Percentiles rank a stretch among this genome's conserved stretches.
Evolutionary conservation across 2,113 vertebrate genomes (phyloP).

Genomic region (Tenebrosternarchus preto): DNA sequence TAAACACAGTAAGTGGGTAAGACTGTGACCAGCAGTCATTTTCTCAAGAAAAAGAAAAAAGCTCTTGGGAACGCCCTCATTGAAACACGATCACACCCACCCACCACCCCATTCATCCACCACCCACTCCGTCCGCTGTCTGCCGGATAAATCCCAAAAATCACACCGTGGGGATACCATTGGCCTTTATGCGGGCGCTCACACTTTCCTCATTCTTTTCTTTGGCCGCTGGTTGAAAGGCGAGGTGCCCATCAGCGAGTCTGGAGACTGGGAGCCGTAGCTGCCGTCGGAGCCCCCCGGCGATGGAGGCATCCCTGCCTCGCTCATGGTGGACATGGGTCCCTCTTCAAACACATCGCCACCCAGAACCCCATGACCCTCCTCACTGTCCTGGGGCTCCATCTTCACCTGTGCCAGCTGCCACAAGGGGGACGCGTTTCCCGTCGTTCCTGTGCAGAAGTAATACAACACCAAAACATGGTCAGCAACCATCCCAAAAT

Average conservation of each 20-base stretch:
- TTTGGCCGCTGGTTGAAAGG: conserved; percentile 94
- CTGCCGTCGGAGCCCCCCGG: conserved; percentile 89
- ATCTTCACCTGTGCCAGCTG: conserved; percentile 91
- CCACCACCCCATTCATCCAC: no score
- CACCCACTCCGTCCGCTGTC: conserved; percentile 4
- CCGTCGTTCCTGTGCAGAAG: conserved; percentile 74
- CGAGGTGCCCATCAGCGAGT: conserved; percentile 90
- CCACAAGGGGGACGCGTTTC: conserved; percentile 91
- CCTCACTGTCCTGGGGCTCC: conserved; percentile 92
- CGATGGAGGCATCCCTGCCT: conserved; percentile 88
- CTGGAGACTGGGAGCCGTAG: conserved; percentile 90
- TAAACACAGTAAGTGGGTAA: conserved; percentile 33
- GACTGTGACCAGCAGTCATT: conserved; percentile 29
- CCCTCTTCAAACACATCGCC: conserved; percentile 92
- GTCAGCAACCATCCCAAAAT: neutral
- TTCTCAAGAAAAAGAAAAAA: neutral
- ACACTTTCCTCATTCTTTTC: conserved; percentile 92
- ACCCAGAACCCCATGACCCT: conserved; percentile 83
- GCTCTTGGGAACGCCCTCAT: neutral
- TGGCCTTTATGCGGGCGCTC: conserved; percentile 46
- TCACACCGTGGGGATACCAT: neutral
- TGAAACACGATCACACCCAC: neutral
- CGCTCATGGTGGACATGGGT: conserved; percentile 97
- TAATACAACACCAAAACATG: neutral
- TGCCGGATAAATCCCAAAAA: neutral